Percentiles rank a stretch among this genome's conserved stretches.
These are phyloP conservation scores for Dysdera silvatica DNA, from an alignment of 1,140 invertebrate species.

Conservation along the genomic window DNA sequence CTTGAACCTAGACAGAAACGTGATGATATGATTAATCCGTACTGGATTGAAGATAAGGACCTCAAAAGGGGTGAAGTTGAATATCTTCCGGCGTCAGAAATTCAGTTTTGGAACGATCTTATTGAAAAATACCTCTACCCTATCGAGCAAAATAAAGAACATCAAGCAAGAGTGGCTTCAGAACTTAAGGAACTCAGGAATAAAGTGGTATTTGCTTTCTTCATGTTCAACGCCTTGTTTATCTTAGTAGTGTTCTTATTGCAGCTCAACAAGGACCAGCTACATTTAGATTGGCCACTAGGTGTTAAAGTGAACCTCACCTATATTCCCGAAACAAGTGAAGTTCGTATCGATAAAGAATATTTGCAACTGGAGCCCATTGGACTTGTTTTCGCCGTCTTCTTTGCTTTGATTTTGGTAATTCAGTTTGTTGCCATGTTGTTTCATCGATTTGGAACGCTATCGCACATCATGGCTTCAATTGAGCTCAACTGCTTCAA, in stretches of 20 bases:
- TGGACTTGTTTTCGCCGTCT: slow-evolving; percentile 45
- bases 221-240: slow-evolving; percentile 39
- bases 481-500: slow-evolving; percentile 23
- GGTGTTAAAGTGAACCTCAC: slow-evolving; percentile 36
- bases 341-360: slow-evolving; percentile 36
- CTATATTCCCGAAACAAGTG: slow-evolving; percentile 36
- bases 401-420: slow-evolving; percentile 47
- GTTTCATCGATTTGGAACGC: slow-evolving; percentile 70
- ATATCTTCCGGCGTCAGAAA: slow-evolving; percentile 69
- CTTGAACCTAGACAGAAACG: slow-evolving; percentile 48
- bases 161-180: slow-evolving; percentile 32
- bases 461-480: slow-evolving; percentile 78
- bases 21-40: slow-evolving; percentile 78
- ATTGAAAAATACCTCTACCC: slow-evolving; percentile 48
- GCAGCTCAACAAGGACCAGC: slow-evolving; percentile 39
- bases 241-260: slow-evolving; percentile 37
- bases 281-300: slow-evolving; percentile 39
- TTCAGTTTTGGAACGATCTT: slow-evolving; percentile 90
- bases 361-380: slow-evolving; percentile 39
- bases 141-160: slow-evolving; percentile 36
- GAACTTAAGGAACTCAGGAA: slow-evolving; percentile 39
- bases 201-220: slow-evolving; percentile 37
- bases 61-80: slow-evolving; percentile 85
- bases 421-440: slow-evolving; percentile 49
- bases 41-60: slow-evolving; percentile 87